Evolutionary conservation across 2,113 vertebrate genomes (phyloP).

Genomic region (Numida meleagris): DNA sequence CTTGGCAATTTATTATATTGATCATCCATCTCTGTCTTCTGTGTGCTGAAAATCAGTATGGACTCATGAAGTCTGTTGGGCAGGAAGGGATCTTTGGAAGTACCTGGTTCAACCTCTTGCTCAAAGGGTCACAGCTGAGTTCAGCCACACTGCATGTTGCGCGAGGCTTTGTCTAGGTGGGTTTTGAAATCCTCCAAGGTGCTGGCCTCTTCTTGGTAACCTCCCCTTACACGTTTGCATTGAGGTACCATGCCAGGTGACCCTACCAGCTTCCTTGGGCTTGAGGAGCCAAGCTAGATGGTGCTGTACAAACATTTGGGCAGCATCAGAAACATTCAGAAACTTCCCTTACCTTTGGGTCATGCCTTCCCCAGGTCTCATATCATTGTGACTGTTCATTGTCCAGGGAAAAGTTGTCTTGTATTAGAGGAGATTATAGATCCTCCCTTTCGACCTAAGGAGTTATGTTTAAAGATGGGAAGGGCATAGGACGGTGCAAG

Average conservation of each 20-base stretch:
- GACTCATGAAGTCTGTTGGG: neutral
- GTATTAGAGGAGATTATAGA: fast-evolving
- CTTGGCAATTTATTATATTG: neutral
- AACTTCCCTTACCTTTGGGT: neutral
- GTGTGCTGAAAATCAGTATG: neutral
- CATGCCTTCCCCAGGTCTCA: neutral
- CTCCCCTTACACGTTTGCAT: neutral
- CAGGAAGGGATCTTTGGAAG: neutral
- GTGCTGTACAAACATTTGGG: neutral
- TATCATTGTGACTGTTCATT: neutral
- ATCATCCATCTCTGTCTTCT: neutral
- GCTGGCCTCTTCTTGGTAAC: neutral
- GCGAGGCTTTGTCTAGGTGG: neutral
- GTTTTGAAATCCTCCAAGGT: neutral
- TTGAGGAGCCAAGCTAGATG: neutral
- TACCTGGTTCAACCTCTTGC: neutral
- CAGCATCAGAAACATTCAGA: neutral
- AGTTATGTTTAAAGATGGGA: neutral
- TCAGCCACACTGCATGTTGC: neutral
- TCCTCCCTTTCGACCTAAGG: neutral
- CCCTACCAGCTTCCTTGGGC: neutral
- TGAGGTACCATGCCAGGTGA: neutral
- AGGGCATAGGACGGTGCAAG: neutral
- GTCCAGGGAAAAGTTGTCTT: neutral
- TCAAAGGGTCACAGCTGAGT: neutral